Evolutionary conservation across 2,888 invertebrate species (phyloP), one percentile per base, ranked within the genome.

Genomic region (Lasioglossum pauxillum): DNA sequence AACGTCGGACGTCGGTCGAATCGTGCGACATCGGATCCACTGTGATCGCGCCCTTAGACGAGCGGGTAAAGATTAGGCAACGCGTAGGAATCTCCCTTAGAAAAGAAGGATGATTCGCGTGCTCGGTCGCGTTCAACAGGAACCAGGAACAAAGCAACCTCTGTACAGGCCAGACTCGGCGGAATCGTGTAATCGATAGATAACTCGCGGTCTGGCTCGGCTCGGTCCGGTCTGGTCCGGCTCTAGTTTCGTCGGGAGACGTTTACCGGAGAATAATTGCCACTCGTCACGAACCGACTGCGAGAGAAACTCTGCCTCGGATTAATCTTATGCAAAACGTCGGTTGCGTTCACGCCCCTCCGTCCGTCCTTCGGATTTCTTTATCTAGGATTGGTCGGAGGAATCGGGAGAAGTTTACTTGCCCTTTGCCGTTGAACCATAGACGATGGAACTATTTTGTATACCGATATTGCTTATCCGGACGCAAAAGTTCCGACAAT

Each of bases 221-320:
- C 10, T n/a, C 19, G 57, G 57, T 57, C 44, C 41, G 72, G 35
- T 38, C 35, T 4, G 73, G 80, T 38, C 67, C 67, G 73, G 80
- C 60, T 83, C 73, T 83, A 83, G 82, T 77, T 82, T 85, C 75
- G 87, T 82, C 74, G 77, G 46, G 73, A 85, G 83, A 90, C 77
- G 82, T 85, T 84, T 67, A 79, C 83, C 75, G 73, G 80, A 82
- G 90, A 85, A 89, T 90, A 90, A 90, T 90, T 86, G 83, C 75
- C 77, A 74, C 53, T 79, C 76, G 84, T 86, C 89, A 86, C 84
- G 86, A 88, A 90, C 73, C 74, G 72, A 60, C 77, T 49, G 88
- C 87, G 84, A 77, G 57, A 78, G 76, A 14, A 16, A 60, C 1
- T 5, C 60, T 60, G 60, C 27, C 35, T 31, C 75, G 72, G 83